Base-by-base conservation (phyloP, 2,888 invertebrate genomes). In the Thereva unica region DNA sequence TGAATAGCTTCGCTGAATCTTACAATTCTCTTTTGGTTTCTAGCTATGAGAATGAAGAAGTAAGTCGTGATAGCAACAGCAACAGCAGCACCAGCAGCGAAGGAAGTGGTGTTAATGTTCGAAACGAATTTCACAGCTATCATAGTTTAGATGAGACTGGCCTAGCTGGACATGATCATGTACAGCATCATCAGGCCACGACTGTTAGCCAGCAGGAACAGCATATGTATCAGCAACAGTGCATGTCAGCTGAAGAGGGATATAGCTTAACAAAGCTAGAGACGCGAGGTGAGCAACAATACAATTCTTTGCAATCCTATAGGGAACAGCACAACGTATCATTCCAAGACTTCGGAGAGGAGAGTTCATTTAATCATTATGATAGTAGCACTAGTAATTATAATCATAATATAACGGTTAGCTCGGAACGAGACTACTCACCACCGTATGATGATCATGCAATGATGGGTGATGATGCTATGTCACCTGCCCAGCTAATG, bases 201-300 rank as follows among this genome's bases (percentile, higher is more conserved):
- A 68, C 64, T 50, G 66, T 68, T 34, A 73, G 76, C 47, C 77
- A 76, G 47, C 76, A 79, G 64, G 79, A 80, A 67, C 78, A 78
- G 68, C 77, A 77, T 53, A 71, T 74, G 4, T 80, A 80, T 54
- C 79, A 80, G 67, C 77, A 78, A 54, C 78, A 78, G 66, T 76
- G 75, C 10, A 76, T 76, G 75, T 74, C 75, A 4, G 74, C 73
- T 35, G 76, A 74, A 49, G 80, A 79, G 23, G 80, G 80, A 4
- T 80, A 80, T 38, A 79, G 78, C 3, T 69, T 80, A 1, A 81
- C 81, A 0, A 80, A 78, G 71, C 66, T 80, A 42, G 80, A 80
- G 67, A 81, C 80, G 4, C 71, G 77, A 1, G 71, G 75, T 2
- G 77, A 77, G 68, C 77, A 77, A 10, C 49, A 59, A 64, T 57